phyloP scores from a whole-genome alignment of 2,113 vertebrate species.

The Sterrhoptilus dennistouni region DNA sequence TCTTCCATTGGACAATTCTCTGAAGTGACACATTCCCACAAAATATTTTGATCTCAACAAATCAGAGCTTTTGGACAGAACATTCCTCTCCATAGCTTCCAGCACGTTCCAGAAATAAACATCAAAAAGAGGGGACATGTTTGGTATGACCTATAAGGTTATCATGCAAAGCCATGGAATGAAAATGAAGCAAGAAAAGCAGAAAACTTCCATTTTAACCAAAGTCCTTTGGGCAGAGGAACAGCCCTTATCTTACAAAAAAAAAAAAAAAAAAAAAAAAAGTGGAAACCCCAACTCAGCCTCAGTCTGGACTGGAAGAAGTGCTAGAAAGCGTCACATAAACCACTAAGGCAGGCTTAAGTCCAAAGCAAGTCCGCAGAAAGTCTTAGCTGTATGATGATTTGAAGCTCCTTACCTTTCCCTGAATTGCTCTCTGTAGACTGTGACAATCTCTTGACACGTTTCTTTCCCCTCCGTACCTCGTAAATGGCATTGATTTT shows the following conservation, averaged over 20 bases:
- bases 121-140: constrained; percentile 14
- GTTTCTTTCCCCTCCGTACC: constrained; percentile 92
- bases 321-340: background rate
- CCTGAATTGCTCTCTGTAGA: constrained; percentile 90
- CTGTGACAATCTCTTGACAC: constrained; percentile 91
- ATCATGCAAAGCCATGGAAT: constrained; percentile 1
- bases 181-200: background rate
- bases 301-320: background rate
- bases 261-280: too few species aligned
- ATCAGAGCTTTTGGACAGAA: constrained; percentile 20
- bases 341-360: background rate
- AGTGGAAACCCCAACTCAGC: background rate
- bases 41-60: constrained; percentile 40
- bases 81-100: constrained; percentile 1
- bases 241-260: background rate
- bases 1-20: background rate
- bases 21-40: background rate
- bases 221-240: background rate
- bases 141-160: background rate
- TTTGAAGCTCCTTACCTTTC: constrained; percentile 78
- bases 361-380: background rate
- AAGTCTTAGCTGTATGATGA: background rate
- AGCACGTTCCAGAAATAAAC: constrained; percentile 41
- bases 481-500: constrained; percentile 95
- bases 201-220: background rate